phyloP scores from a whole-genome alignment of 2,113 vertebrate species.

The Dolichotis patagonum region DNA sequence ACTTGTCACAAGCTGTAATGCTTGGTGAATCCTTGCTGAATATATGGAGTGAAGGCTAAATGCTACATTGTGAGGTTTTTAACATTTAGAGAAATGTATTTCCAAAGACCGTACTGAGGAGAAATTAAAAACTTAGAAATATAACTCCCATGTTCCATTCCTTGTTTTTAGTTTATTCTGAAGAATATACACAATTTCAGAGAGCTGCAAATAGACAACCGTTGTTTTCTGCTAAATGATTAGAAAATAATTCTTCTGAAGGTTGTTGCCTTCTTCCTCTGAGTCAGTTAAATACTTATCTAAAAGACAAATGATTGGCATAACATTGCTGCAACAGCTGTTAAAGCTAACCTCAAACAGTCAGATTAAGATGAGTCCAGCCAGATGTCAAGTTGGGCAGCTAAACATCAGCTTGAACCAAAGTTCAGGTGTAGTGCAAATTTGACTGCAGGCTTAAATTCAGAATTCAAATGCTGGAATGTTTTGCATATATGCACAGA shows the following conservation, averaged over 20 bases:
- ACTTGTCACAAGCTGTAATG: background rate
- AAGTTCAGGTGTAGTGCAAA: constrained; percentile 40
- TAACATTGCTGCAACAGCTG: constrained; percentile 15
- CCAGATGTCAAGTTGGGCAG: background rate
- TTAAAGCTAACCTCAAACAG: constrained; percentile 39
- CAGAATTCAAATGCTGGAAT: constrained; percentile 14
- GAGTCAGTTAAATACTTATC: constrained; percentile 21
- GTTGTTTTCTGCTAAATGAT: constrained; percentile 26
- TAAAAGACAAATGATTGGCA: constrained; percentile 46
- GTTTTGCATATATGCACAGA: background rate
- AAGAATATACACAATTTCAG: constrained; percentile 13
- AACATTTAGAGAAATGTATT: constrained; percentile 38
- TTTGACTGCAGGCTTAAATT: constrained; percentile 17
- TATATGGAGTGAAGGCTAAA: background rate
- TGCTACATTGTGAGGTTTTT: background rate
- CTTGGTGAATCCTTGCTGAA: constrained; percentile 16
- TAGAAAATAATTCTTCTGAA: constrained; percentile 47
- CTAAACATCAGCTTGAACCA: background rate
- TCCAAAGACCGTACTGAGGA: background rate
- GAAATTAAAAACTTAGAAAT: constrained; percentile 13
- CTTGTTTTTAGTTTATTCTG: constrained; percentile 29
- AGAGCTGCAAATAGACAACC: background rate
- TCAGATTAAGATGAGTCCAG: constrained; percentile 48
- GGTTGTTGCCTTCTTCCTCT: background rate
- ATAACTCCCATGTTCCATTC: background rate